phyloP scores from a whole-genome alignment of 2,113 vertebrate genomes.

The Polyodon spathula region DNA sequence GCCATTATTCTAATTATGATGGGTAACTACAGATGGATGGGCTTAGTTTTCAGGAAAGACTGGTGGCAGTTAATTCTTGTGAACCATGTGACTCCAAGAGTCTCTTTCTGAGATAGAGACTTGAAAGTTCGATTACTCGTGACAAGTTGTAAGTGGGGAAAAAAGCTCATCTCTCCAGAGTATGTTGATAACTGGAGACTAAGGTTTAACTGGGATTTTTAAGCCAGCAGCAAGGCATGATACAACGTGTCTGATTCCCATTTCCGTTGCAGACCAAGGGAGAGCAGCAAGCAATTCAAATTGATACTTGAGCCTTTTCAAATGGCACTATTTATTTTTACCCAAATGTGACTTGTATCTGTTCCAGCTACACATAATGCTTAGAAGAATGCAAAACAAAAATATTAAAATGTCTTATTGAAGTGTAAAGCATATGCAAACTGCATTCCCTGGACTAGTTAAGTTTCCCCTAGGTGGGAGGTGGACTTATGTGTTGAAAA shows the following conservation, averaged over 20 bases:
- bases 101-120: constrained; percentile 69
- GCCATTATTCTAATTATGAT: constrained; percentile 78
- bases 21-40: constrained; percentile 70
- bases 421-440: no score
- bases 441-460: no score
- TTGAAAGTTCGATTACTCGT: constrained; percentile 81
- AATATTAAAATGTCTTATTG: no score
- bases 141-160: constrained; percentile 75
- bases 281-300: not conserved
- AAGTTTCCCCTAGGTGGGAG: no score
- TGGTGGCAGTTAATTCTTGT: constrained; percentile 76
- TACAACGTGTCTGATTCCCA: not conserved
- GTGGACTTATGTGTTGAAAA: no score
- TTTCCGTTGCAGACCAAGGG: not conserved
- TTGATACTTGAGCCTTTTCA: not conserved
- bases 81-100: constrained; percentile 65
- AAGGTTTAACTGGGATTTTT: constrained; percentile 65
- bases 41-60: constrained; percentile 64
- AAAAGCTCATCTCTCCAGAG: constrained; percentile 73
- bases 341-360: no score
- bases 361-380: no score
- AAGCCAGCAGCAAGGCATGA: not conserved
- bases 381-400: no score
- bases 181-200: constrained; percentile 72
- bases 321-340: not conserved